phyloP scores from a whole-genome alignment of 2,113 vertebrate species.

The Daboia siamensis region DNA sequence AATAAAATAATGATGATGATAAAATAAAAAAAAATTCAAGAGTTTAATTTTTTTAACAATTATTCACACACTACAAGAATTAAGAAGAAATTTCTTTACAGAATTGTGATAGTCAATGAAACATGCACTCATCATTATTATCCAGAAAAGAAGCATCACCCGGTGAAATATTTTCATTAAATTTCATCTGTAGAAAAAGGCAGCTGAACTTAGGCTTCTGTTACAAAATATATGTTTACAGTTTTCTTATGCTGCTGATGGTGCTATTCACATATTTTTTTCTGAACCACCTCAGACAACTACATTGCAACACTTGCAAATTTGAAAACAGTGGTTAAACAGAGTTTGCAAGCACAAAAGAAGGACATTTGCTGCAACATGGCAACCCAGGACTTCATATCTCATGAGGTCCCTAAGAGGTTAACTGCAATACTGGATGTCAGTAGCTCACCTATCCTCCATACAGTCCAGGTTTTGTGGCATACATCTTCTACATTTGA shows the following conservation, averaged over 20 bases:
- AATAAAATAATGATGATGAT: background rate
- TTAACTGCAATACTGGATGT: background rate
- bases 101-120: background rate
- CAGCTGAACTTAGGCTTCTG: background rate
- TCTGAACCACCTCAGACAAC: background rate
- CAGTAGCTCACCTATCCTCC: no score
- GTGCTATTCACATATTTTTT: background rate
- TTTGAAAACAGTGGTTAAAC: background rate
- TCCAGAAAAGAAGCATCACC: background rate
- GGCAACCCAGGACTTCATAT: background rate
- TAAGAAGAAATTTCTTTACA: background rate
- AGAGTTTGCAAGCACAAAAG: background rate
- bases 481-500: background rate
- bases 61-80: background rate
- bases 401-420: background rate
- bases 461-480: background rate
- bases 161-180: background rate
- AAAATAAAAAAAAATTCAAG: background rate
- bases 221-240: background rate
- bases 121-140: background rate
- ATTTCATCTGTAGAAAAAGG: background rate
- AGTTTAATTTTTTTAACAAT: background rate
- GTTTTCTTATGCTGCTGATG: background rate
- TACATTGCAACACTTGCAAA: background rate
- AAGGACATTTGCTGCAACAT: no score